Percentiles rank a stretch among this genome's conserved stretches.
Evolutionary conservation across 2,797 vertebrate genomes (phyloP).

Genomic region (Onychomys arenicola): DNA sequence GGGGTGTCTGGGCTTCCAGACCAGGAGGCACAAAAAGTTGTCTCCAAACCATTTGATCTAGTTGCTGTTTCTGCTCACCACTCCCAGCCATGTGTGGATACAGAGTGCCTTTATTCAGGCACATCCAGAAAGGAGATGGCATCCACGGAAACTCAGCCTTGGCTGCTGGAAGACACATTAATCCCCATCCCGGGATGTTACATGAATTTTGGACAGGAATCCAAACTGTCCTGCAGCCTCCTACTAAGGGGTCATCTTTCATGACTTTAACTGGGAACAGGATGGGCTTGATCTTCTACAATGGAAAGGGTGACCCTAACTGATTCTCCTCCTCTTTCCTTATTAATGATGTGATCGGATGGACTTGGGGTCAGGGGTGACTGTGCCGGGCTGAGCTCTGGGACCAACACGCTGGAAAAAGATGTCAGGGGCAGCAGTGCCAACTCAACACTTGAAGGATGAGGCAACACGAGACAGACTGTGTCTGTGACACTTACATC

Average conservation of each 20-base stretch:
- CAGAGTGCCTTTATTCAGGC: conserved; percentile 67
- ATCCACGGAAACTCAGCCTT: conserved; percentile 66
- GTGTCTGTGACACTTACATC: not conserved
- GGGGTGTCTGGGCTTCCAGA: conserved; percentile 56
- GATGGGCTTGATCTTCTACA: conserved; percentile 67
- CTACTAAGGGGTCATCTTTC: conserved; percentile 76
- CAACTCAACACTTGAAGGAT: conserved; percentile 27
- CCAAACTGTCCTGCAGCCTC: conserved; percentile 67
- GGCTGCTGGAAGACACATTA: conserved; percentile 75
- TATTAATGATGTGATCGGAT: conserved; percentile 66
- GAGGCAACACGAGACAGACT: not conserved
- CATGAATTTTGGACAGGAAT: conserved; percentile 68
- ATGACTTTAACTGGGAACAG: conserved; percentile 78
- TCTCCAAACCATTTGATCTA: conserved; percentile 76
- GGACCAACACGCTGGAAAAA: conserved; percentile 54
- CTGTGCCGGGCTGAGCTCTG: conserved; percentile 55
- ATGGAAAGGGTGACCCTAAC: conserved; percentile 75
- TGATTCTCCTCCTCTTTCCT: conserved; percentile 78
- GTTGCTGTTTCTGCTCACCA: conserved; percentile 71
- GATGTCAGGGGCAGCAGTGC: not conserved
- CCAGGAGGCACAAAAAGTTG: conserved; percentile 53
- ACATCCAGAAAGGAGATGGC: conserved; percentile 70
- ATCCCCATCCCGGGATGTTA: conserved; percentile 41
- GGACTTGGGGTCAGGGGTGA: conserved; percentile 67
- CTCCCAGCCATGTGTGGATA: conserved; percentile 57